Conservation (phyloP, 1,140 invertebrate genomes). For the Teleogryllus occipitalis region DNA sequence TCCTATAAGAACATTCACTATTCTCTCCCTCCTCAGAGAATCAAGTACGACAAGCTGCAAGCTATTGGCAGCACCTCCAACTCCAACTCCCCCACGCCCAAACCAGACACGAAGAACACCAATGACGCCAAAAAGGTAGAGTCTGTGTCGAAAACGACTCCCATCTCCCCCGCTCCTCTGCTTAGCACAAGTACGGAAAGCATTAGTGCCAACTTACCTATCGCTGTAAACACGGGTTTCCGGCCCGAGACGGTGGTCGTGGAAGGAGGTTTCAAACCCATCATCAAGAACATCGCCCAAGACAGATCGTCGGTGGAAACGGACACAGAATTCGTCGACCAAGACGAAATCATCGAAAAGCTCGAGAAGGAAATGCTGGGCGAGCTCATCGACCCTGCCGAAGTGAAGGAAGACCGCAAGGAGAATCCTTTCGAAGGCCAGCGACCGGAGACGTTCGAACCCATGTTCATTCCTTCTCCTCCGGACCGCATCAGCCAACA, state of each 20-base stretch:
- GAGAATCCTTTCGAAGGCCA: constrained; percentile 33
- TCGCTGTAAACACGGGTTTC: constrained; percentile 47
- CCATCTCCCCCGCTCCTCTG: background rate
- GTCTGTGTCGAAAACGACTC: background rate
- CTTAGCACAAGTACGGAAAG: background rate
- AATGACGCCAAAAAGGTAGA: background rate
- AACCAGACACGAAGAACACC: background rate
- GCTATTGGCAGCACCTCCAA: constrained; percentile 2
- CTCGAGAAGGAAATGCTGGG: constrained; percentile 15
- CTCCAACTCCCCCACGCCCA: background rate
- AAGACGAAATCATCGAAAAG: constrained; percentile 13
- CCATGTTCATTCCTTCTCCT: constrained; percentile 64
- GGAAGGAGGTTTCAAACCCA: constrained; percentile 74
- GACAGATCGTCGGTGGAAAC: constrained; percentile 35
- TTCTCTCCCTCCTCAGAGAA: background rate
- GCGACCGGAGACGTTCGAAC: constrained; percentile 54
- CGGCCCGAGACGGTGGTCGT: constrained; percentile 69
- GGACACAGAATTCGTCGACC: constrained; percentile 11
- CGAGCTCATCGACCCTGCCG: background rate
- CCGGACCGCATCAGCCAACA: constrained; percentile 40
- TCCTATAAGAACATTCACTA: background rate
- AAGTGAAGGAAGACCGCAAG: constrained; percentile 37
- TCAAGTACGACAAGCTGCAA: background rate
- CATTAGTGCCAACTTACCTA: background rate
- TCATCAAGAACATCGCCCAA: constrained; percentile 49